phyloP scores from a whole-genome alignment of 2,797 vertebrate species.

The Ptychadena robeensis region DNA sequence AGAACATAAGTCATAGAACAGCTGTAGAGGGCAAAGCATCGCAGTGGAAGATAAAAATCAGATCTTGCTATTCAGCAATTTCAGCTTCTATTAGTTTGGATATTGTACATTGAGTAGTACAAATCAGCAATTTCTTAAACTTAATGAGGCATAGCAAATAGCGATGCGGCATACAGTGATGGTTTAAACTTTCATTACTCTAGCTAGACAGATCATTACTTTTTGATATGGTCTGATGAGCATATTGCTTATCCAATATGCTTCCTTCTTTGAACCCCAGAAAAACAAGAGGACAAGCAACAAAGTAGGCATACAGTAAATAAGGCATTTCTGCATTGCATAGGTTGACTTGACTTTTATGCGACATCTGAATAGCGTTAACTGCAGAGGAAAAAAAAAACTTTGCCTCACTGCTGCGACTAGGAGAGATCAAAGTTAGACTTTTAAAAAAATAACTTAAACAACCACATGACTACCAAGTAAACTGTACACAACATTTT shows the following conservation, averaged over 20 bases:
- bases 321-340: neutral
- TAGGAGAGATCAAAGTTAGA: too few species aligned
- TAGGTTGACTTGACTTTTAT: conserved; percentile 7
- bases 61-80: conserved; percentile 50
- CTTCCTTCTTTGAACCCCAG: conserved; percentile 49
- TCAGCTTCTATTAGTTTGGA: conserved; percentile 50
- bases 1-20: conserved; percentile 28
- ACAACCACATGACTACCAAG: too few species aligned
- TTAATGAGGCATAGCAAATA: conserved; percentile 55
- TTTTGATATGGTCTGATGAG: conserved; percentile 54
- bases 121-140: conserved; percentile 58
- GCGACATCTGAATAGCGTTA: neutral
- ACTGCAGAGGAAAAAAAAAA: neutral
- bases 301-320: conserved; percentile 13
- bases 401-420: too few species aligned
- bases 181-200: conserved; percentile 54
- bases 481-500: too few species aligned
- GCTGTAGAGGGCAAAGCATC: conserved; percentile 24
- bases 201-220: conserved; percentile 60
- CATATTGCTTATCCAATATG: conserved; percentile 59
- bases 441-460: too few species aligned
- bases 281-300: conserved; percentile 42
- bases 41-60: conserved; percentile 34
- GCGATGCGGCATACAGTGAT: conserved; percentile 44
- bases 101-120: conserved; percentile 59